Base-by-base conservation (phyloP, 2,888 invertebrate species). In the Lasioglossum figueresi region DNA sequence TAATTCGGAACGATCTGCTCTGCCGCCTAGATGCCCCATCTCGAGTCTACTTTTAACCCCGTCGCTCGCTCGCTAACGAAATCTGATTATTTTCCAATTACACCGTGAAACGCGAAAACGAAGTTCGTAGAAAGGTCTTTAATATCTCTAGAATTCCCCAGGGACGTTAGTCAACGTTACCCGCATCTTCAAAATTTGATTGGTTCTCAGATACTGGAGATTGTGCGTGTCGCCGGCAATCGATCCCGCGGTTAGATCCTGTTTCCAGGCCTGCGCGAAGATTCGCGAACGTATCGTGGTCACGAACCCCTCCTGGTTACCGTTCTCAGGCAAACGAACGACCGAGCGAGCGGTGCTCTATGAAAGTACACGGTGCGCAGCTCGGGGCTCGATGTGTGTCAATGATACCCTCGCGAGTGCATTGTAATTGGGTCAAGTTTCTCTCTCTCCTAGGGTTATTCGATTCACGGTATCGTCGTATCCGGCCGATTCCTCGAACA, bases 371-470 rank as follows among this genome's bases (percentile, higher is more conserved):
- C 68, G 43, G 37, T 45, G 37, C 34, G 23, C 56, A 56, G 56
- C 45, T 8, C 73, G 43, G 52, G 31, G n/a, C n/a, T 56, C 68
- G 40, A 80, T 56, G 72, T 70, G 59, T 56, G 31, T 19, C 66
- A 52, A 5, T 6, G n/a, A 82, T 59, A 70, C 56, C 27, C 34
- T 48, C 70, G 31, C 23, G 43, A 27, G 59, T 56, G 40, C 70
- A 83, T 83, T 70, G n/a, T 70, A 83, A 82, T 84, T 82, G 75
- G 74, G 74, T 59, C 74, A 76, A 78, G 59, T 83, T 78, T 74
- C 63, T 76, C 23, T 83, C 75, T 74, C 63, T 76, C 23, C 40
- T 70, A 70, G 37, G 70, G 70, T n/a, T 70, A 40, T 40, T 40
- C 63, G 83, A 76, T 76, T 83, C 83, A 52, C 56, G 34, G 71